Percentiles rank a stretch among this genome's conserved stretches.
phyloP scores from a whole-genome alignment of 2,888 invertebrate genomes.

The Chromoteleia sp. region DNA sequence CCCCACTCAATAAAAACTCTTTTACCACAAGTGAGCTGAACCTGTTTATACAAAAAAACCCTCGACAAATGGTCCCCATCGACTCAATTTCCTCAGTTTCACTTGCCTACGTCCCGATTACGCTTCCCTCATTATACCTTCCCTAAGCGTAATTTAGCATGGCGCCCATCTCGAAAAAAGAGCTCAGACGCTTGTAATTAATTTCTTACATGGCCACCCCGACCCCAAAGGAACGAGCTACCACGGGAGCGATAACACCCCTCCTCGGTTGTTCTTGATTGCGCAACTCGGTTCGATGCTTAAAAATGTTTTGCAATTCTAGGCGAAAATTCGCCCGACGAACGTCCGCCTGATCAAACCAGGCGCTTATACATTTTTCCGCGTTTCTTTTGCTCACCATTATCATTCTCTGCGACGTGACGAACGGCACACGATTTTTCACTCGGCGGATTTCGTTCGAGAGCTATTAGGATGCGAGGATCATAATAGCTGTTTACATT shows the following conservation, averaged over 20 bases:
- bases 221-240: slow-evolving; percentile 5
- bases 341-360: slow-evolving; percentile 24
- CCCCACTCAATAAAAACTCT: slow-evolving; percentile 11
- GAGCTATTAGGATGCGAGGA: slow-evolving; percentile 38
- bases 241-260: slow-evolving; percentile 2
- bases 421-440: slow-evolving; percentile 57
- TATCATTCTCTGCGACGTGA: slow-evolving; percentile 27
- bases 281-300: not conserved
- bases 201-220: slow-evolving; percentile 24
- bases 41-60: slow-evolving; percentile 24
- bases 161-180: slow-evolving; percentile 10
- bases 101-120: slow-evolving; percentile 5
- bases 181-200: slow-evolving; percentile 32
- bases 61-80: slow-evolving; percentile 24
- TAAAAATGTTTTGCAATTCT: slow-evolving; percentile 10
- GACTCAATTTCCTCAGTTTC: slow-evolving; percentile 12
- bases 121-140: slow-evolving; percentile 25
- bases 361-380: slow-evolving; percentile 28
- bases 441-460: slow-evolving; percentile 41
- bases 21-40: not conserved
- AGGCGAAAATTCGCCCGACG: not conserved
- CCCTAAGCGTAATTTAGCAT: slow-evolving; percentile 29
- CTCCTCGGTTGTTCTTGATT: slow-evolving; percentile 14
- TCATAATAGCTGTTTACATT: slow-evolving; percentile 69
- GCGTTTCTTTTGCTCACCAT: slow-evolving; percentile 18